phyloP scores from a whole-genome alignment of 1,140 invertebrate species.

The Cyclargus thomasi region DNA sequence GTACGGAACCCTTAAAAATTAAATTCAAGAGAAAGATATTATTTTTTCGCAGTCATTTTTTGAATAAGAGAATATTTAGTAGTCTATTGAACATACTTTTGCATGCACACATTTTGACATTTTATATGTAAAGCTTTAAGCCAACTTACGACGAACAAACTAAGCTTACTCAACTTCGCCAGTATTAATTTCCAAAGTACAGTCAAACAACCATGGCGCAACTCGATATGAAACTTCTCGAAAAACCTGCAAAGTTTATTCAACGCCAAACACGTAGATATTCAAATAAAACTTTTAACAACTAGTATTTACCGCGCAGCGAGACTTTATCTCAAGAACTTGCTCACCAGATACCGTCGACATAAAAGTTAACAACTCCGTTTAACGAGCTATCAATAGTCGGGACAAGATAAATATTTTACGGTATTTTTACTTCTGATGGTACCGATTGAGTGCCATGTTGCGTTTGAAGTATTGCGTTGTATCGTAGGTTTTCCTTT shows the following conservation, averaged over 20 bases:
- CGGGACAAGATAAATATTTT: slow-evolving; percentile 42
- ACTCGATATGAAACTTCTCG: neutral
- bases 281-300: slow-evolving; percentile 1
- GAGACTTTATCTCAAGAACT: slow-evolving; percentile 13
- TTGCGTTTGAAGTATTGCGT: neutral
- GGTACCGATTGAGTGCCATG: neutral
- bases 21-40: too few species aligned
- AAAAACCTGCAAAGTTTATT: neutral
- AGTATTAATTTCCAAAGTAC: too few species aligned
- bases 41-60: too few species aligned
- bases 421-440: slow-evolving; percentile 26
- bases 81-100: too few species aligned
- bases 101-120: too few species aligned
- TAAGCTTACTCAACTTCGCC: too few species aligned
- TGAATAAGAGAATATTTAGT: too few species aligned
- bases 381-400: slow-evolving; percentile 53
- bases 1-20: too few species aligned
- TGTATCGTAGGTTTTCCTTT: too few species aligned
- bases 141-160: too few species aligned
- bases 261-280: neutral
- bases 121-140: too few species aligned
- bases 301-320: neutral
- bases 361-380: slow-evolving; percentile 55
- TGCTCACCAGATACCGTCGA: slow-evolving; percentile 35
- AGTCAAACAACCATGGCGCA: neutral